Conservation (phyloP, 2,888 invertebrate genomes). For the Physocephala rufipes region DNA sequence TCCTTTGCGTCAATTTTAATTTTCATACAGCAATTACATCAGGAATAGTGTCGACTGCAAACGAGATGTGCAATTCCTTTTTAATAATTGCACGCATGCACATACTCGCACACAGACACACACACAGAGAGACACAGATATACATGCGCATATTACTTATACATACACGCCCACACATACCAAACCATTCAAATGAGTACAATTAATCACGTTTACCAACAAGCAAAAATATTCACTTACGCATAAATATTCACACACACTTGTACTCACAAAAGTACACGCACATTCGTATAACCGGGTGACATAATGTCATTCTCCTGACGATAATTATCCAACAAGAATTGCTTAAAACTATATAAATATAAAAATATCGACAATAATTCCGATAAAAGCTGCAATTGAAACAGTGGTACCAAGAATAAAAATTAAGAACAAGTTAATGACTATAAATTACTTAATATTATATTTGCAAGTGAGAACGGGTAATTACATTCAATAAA, state of each 20-base stretch:
- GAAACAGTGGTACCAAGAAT: too few relatives aligned
- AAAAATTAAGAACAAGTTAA: conserved; percentile 32
- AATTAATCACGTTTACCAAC: conserved; percentile 2
- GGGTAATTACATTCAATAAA: conserved; percentile 36
- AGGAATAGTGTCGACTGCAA: conserved; percentile 1
- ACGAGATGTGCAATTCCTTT: neutral
- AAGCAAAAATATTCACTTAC: too few relatives aligned
- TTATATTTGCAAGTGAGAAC: conserved; percentile 39
- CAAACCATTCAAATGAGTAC: neutral
- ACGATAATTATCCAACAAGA: conserved; percentile 55
- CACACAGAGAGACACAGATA: too few relatives aligned
- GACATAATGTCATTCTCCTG: conserved; percentile 38
- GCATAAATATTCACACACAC: conserved; percentile 9
- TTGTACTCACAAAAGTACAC: too few relatives aligned
- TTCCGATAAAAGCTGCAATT: neutral
- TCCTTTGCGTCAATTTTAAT: conserved; percentile 28
- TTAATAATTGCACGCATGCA: too few relatives aligned
- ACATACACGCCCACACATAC: too few relatives aligned
- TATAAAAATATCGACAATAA: too few relatives aligned
- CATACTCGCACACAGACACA: too few relatives aligned
- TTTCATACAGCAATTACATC: conserved; percentile 31
- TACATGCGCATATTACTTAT: too few relatives aligned
- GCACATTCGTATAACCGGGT: conserved; percentile 14
- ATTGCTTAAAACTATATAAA: conserved; percentile 56
- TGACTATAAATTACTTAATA: conserved; percentile 34